Percentiles rank a stretch among this genome's conserved stretches.
These are phyloP conservation scores for Peromyscus attwateri DNA, from an alignment of 2,797 vertebrate species.

Conservation along the genomic window DNA sequence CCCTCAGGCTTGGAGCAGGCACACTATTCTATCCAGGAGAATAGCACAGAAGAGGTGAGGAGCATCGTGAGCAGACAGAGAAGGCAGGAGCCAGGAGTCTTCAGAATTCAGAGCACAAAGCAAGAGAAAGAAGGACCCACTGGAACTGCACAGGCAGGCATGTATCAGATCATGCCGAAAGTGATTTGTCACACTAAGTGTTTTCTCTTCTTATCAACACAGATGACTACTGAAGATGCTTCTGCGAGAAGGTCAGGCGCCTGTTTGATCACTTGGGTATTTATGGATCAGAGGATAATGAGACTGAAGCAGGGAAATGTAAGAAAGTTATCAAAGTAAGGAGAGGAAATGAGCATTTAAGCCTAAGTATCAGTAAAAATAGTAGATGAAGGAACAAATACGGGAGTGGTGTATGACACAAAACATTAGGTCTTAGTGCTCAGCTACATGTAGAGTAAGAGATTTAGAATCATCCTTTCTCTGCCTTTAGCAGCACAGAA, in stretches of 20 bases:
- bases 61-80: neutral
- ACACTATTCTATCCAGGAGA: neutral
- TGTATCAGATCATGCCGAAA: neutral
- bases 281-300: neutral
- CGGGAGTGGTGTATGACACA: neutral
- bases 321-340: neutral
- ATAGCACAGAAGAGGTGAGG: neutral
- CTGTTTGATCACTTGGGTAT: neutral
- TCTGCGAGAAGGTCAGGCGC: constrained; percentile 3
- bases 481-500: constrained; percentile 31
- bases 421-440: neutral
- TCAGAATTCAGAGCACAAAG: constrained; percentile 41
- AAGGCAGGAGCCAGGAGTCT: neutral
- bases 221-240: constrained; percentile 6
- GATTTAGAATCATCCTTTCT: neutral
- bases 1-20: neutral
- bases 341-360: neutral
- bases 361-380: neutral
- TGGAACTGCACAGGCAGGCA: neutral
- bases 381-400: neutral
- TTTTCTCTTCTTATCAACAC: neutral
- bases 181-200: neutral
- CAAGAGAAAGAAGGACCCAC: neutral
- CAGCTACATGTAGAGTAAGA: neutral
- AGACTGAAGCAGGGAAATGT: constrained; percentile 16